These are phyloP conservation scores for Alentia gelatinosa DNA, from an alignment of 2,888 invertebrate genomes.

Conservation along the genomic window DNA sequence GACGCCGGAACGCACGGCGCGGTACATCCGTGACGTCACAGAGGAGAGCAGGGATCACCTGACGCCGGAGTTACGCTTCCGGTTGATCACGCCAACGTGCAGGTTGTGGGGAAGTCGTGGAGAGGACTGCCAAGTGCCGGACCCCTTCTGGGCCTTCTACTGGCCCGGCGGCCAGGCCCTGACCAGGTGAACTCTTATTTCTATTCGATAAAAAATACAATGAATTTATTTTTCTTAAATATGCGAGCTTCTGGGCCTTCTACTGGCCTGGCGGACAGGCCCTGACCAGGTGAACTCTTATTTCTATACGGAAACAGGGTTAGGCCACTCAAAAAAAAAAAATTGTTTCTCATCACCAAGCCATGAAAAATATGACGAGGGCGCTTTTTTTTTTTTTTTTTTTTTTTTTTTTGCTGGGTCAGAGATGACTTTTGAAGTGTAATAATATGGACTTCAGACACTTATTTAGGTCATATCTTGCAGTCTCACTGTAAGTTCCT, in stretches of 20 bases:
- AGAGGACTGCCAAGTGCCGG: conserved; percentile 81
- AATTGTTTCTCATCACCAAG: no score
- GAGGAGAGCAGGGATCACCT: conserved; percentile 80
- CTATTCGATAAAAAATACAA: neutral
- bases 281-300: conserved; percentile 85
- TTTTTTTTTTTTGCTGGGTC: no score
- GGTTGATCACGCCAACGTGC: conserved; percentile 85
- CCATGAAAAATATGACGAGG: no score
- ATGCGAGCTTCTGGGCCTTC: conserved; percentile 89
- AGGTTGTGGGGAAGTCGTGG: conserved; percentile 83
- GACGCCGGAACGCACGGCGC: neutral
- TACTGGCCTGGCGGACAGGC: conserved; percentile 91
- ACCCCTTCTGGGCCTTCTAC: conserved; percentile 89
- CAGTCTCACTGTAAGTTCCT: no score
- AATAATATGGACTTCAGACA: no score
- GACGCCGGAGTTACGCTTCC: conserved; percentile 85
- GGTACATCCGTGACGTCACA: conserved; percentile 63
- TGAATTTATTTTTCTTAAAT: no score
- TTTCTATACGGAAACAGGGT: no score
- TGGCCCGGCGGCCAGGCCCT: conserved; percentile 89
- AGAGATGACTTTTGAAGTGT: neutral
- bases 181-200: conserved; percentile 82
- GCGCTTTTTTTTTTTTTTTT: no score
- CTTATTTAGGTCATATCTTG: no score
- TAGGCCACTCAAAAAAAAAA: no score